Percentiles rank a stretch among this genome's conserved stretches.
Evolutionary conservation across 2,888 invertebrate species (phyloP).

Genomic region (Ariolimax columbianus): DNA sequence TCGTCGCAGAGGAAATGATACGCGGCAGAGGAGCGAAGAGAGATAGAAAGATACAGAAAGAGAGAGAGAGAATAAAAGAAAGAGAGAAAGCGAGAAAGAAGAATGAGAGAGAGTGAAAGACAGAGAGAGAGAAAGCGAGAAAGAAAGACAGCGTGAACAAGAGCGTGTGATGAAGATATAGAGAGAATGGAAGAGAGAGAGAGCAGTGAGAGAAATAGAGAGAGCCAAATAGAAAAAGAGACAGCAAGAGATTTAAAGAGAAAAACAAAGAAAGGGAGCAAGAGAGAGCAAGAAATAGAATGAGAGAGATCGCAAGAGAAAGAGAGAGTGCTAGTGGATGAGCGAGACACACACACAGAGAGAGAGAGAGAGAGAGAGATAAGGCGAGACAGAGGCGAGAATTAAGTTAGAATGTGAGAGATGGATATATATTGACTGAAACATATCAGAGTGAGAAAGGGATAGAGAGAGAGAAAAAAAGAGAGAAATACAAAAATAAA

Average conservation of each 20-base stretch:
- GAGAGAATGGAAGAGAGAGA: not conserved
- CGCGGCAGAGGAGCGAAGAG: not conserved
- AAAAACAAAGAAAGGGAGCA: not conserved
- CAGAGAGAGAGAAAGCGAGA: not conserved
- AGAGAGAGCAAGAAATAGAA: not conserved
- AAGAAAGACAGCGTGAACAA: not conserved
- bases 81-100: too few relatives aligned
- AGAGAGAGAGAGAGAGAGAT: not conserved
- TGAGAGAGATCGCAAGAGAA: not conserved
- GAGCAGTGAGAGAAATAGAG: too few relatives aligned
- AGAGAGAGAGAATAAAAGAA: not conserved
- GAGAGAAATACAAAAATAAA: too few relatives aligned
- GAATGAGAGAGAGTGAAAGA: too few relatives aligned
- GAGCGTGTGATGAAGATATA: not conserved
- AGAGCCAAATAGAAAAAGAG: too few relatives aligned
- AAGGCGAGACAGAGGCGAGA: too few relatives aligned
- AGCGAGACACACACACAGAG: too few relatives aligned
- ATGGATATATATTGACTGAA: too few relatives aligned
- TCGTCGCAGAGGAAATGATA: too few relatives aligned
- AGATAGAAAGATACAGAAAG: slow-evolving; percentile 4
- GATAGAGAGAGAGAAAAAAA: too few relatives aligned
- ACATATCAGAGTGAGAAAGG: not conserved
- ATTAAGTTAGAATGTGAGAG: too few relatives aligned
- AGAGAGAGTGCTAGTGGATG: not conserved
- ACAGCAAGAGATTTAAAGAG: not conserved